Base-by-base conservation (phyloP, 2,888 invertebrate species). In the Neocrepidodera transversa region DNA sequence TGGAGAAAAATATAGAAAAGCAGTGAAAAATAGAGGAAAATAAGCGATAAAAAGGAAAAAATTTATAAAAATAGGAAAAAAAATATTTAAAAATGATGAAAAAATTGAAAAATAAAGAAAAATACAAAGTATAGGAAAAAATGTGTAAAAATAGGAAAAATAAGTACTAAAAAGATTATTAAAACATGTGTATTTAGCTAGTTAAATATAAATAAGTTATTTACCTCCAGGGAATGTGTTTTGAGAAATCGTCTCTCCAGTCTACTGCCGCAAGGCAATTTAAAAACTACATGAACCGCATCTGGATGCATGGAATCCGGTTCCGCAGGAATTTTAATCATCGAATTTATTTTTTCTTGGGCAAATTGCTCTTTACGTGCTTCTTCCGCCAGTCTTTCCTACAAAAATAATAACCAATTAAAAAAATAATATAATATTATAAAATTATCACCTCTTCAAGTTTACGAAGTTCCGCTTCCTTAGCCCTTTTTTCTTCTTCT, bases 221-320 rank as follows among this genome's bases (percentile, higher is more conserved):
- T 78, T 80, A 94, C 95, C 86, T 91, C 87, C 59, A 95, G 83
- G 63, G 93, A 92, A 79, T 95, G 87, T 30, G 85, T 81, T 75
- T 87, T 85, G 16, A 88, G 83, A 82, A 98, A 98, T 69, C 95
- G 85, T 60, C 97, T 82, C 70, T 95, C 95, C 65, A 97, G 85
- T 8, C 97, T 84, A 62, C 88, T 87, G 48, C 97, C 98, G 74
- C 88, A 87, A 4, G 97, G 97, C 74, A 97, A 85, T 72, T 97
- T 95, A 71, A 98, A 91, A 52, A 96, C 89, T 63, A 98, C 86
- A 74, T 89, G 89, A 61, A 97, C 87, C 0, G 90, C 86, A 71
- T 89, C 85, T 1, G 87, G 85, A 70, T 86, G 80, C 54, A 85
- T 83, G n/a, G 84, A 70, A 64, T 86, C 82, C 2, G 97, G 96